Conservation (phyloP, 2,113 vertebrate species). For the Poeciliopsis turrubarensis region DNA sequence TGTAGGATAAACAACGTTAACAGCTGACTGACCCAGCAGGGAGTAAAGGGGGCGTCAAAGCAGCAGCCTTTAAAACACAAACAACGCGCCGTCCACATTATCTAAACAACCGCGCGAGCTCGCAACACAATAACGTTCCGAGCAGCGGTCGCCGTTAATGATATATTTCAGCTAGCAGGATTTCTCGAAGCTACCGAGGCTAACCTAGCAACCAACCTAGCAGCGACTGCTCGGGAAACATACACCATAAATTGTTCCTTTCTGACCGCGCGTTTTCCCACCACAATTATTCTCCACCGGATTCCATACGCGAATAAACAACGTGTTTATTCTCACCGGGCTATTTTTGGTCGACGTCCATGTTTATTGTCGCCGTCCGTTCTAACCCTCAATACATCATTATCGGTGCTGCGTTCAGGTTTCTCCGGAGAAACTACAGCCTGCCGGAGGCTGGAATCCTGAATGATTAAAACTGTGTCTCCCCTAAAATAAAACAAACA, state of each 20-base stretch:
- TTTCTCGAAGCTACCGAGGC: slow-evolving; percentile 48
- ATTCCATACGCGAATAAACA: rapidly evolving
- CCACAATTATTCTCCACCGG: rapidly evolving
- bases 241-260: not conserved
- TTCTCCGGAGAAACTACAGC: slow-evolving; percentile 5
- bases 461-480: not conserved
- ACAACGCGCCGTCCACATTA: not conserved
- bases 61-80: not conserved
- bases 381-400: slow-evolving; percentile 35
- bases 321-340: slow-evolving; percentile 20
- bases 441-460: not conserved
- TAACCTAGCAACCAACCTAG: slow-evolving; percentile 39
- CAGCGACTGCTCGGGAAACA: slow-evolving; percentile 20
- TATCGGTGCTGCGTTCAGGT: slow-evolving; percentile 57
- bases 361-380: slow-evolving; percentile 58
- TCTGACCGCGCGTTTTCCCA: not conserved
- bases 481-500: not conserved
- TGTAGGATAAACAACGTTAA: slow-evolving; percentile 52
- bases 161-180: slow-evolving; percentile 32
- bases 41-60: slow-evolving; percentile 6
- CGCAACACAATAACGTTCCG: not conserved
- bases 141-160: not conserved
- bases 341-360: slow-evolving; percentile 38
- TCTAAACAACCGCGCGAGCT: not conserved
- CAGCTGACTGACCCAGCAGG: slow-evolving; percentile 39